Percentiles rank a stretch among this genome's conserved stretches.
phyloP scores from a whole-genome alignment of 2,797 vertebrate genomes.

The Vipera latastei region DNA sequence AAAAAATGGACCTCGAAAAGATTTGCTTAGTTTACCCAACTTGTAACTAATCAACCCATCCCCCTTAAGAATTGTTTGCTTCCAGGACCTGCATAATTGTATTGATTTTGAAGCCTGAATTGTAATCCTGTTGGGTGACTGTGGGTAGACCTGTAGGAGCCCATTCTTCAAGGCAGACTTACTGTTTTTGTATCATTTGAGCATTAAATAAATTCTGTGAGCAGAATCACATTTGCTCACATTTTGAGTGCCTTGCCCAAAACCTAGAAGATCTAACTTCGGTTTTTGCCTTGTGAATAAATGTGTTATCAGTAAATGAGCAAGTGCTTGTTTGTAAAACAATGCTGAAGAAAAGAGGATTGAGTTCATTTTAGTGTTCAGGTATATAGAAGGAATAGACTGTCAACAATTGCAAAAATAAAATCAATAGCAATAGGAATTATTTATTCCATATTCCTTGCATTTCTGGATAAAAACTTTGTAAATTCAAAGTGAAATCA shows the following conservation, averaged over 20 bases:
- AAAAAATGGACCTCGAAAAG: conserved; percentile 46
- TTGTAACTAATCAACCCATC: neutral
- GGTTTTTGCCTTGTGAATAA: conserved; percentile 71
- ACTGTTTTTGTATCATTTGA: conserved; percentile 65
- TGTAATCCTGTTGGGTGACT: conserved; percentile 60
- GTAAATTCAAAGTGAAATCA: conserved; percentile 44
- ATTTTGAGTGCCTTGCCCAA: conserved; percentile 72
- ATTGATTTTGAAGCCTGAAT: conserved; percentile 58
- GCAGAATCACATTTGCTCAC: conserved; percentile 66
- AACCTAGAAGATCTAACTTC: conserved; percentile 67
- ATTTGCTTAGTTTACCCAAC: conserved; percentile 33
- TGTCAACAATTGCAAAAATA: conserved; percentile 60
- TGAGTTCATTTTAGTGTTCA: conserved; percentile 41
- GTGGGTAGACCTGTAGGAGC: conserved; percentile 56
- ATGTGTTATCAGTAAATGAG: conserved; percentile 62
- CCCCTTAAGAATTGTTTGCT: conserved; percentile 27
- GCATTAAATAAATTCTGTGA: conserved; percentile 68
- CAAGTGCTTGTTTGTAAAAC: conserved; percentile 56
- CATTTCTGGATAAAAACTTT: conserved; percentile 56
- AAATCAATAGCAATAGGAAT: conserved; percentile 61
- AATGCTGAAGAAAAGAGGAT: conserved; percentile 46
- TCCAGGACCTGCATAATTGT: conserved; percentile 52
- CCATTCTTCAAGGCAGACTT: conserved; percentile 63
- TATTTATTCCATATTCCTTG: conserved; percentile 55
- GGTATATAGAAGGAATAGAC: conserved; percentile 11